Evolutionary conservation across 2,797 vertebrate genomes (phyloP).

Genomic region (Molothrus ater): DNA sequence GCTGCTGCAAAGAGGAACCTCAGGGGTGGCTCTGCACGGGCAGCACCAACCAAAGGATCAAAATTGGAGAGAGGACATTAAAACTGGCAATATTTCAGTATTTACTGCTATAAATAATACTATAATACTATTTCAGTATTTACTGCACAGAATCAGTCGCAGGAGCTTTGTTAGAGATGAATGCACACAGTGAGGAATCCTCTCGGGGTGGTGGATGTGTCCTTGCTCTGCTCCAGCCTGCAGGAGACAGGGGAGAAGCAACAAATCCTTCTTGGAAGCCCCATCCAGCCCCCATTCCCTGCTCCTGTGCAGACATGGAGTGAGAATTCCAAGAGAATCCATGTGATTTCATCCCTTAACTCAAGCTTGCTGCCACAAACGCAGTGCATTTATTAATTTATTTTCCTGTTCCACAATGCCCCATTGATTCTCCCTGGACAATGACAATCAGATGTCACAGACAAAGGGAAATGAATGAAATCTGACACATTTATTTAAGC

Average conservation of each 20-base stretch:
- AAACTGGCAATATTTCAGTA: not conserved
- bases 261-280: not conserved
- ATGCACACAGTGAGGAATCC: not conserved
- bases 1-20: not conserved
- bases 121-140: too few species aligned
- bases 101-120: not conserved
- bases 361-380: not conserved
- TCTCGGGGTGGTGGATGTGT: fast-evolving
- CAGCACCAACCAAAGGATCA: not conserved
- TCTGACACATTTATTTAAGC: slow-evolving; percentile 39
- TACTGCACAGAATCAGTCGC: not conserved
- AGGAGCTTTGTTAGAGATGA: not conserved
- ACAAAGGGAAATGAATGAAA: slow-evolving; percentile 47
- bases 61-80: fast-evolving
- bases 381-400: not conserved
- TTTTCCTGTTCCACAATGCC: not conserved
- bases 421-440: not conserved
- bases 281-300: not conserved
- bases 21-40: fast-evolving
- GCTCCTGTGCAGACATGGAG: fast-evolving
- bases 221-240: not conserved
- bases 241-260: not conserved
- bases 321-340: not conserved
- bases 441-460: slow-evolving; percentile 15
- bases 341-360: not conserved